These are phyloP conservation scores for Protaetia brevitarsis DNA, from an alignment of 1,140 invertebrate species.

Conservation along the genomic window DNA sequence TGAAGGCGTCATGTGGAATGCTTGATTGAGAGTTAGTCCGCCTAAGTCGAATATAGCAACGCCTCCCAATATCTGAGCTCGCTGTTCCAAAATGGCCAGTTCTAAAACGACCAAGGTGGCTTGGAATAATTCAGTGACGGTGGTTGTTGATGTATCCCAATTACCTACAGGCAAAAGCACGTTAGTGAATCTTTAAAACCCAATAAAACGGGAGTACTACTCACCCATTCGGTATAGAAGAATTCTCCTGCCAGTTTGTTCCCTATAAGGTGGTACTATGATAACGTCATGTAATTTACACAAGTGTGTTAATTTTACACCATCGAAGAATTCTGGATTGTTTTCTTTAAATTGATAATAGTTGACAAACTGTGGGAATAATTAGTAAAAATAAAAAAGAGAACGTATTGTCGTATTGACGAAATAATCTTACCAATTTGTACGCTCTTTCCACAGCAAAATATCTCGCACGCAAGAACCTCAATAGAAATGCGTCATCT, in stretches of 20 bases:
- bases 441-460: constrained; percentile 78
- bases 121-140: constrained; percentile 69
- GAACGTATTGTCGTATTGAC: neutral
- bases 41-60: constrained; percentile 72
- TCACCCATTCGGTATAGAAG: constrained; percentile 65
- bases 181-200: neutral
- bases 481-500: constrained; percentile 78
- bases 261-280: constrained; percentile 69
- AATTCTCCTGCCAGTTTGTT: constrained; percentile 65
- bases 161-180: constrained; percentile 53
- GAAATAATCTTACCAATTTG: constrained; percentile 63
- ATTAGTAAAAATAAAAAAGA: neutral
- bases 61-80: constrained; percentile 72
- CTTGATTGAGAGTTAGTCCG: constrained; percentile 66
- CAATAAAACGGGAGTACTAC: neutral
- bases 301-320: constrained; percentile 64
- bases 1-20: constrained; percentile 68
- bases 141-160: constrained; percentile 67
- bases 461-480: constrained; percentile 78
- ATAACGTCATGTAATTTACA: constrained; percentile 66
- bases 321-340: constrained; percentile 64
- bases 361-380: constrained; percentile 60
- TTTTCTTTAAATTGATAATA: constrained; percentile 74
- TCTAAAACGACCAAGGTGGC: constrained; percentile 69
- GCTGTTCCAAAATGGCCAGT: constrained; percentile 68